These are phyloP conservation scores for Megalops atlanticus DNA, from an alignment of 2,113 vertebrate species.

Conservation along the genomic window DNA sequence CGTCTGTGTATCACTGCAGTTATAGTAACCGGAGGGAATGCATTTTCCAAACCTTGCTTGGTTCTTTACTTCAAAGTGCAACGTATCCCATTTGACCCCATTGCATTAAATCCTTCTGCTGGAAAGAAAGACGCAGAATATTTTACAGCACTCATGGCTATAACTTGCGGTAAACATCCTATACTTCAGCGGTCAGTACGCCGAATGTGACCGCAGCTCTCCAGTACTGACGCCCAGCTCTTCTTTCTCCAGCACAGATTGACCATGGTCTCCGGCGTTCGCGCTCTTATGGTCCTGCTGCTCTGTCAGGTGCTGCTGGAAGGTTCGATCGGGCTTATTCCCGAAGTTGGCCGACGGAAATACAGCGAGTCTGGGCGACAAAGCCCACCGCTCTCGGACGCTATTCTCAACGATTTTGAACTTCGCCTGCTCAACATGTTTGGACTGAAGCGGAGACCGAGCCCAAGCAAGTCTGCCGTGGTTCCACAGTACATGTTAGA, in stretches of 20 bases:
- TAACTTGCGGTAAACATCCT: slow-evolving; percentile 23
- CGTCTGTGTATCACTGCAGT: slow-evolving; percentile 6
- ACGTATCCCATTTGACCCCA: neutral
- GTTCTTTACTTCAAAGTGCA: slow-evolving; percentile 20
- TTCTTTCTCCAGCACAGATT: slow-evolving; percentile 64
- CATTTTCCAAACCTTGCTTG: neutral
- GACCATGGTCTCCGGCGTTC: slow-evolving; percentile 81
- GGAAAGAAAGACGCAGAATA: neutral
- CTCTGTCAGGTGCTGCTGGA: slow-evolving; percentile 81
- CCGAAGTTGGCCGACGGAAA: slow-evolving; percentile 75
- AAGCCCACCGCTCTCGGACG: slow-evolving; percentile 72
- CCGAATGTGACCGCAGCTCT: slow-evolving; percentile 36
- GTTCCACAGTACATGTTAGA: slow-evolving; percentile 84
- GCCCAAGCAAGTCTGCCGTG: slow-evolving; percentile 75
- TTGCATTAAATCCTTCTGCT: slow-evolving; percentile 14
- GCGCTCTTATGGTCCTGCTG: slow-evolving; percentile 81
- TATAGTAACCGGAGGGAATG: slow-evolving; percentile 15
- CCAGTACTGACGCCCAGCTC: slow-evolving; percentile 26
- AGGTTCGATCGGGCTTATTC: slow-evolving; percentile 76
- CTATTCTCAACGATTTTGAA: slow-evolving; percentile 79
- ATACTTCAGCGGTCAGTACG: slow-evolving; percentile 11
- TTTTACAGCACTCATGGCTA: neutral
- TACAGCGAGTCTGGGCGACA: slow-evolving; percentile 64
- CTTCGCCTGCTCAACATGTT: slow-evolving; percentile 83
- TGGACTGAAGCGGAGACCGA: slow-evolving; percentile 80